phyloP scores from a whole-genome alignment of 2,113 vertebrate species.

The Boulengeromyrus knoepffleri region DNA sequence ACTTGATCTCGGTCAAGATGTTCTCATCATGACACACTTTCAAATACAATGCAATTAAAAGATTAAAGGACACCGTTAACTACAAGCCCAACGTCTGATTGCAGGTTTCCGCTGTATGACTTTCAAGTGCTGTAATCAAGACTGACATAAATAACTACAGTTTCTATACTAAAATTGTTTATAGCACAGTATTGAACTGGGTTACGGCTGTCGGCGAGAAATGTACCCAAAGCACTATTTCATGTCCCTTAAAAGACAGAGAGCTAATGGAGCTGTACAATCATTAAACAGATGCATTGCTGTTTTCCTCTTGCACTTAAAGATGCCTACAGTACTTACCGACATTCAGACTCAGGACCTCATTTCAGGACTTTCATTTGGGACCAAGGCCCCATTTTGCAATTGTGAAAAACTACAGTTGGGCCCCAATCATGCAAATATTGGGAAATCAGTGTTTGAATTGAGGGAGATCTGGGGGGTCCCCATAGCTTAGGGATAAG shows the following conservation, averaged over 20 bases:
- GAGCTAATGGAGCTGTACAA: background rate
- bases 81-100: background rate
- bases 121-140: background rate
- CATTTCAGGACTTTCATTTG: background rate
- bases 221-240: constrained; percentile 14
- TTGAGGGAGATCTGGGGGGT: background rate
- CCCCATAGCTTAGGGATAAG: background rate
- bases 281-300: background rate
- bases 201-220: background rate
- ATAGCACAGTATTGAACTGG: background rate
- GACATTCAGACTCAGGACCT: background rate
- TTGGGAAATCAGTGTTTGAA: background rate
- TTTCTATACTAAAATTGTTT: background rate
- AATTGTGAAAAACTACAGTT: background rate
- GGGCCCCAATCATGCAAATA: background rate
- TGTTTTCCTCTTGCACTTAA: too few species aligned
- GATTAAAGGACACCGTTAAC: background rate
- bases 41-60: background rate
- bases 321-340: constrained; percentile 1
- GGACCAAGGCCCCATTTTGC: background rate
- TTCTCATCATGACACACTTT: background rate
- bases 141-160: background rate
- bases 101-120: background rate
- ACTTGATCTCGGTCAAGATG: background rate
- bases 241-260: background rate